Base-by-base conservation (phyloP, 2,888 invertebrate genomes). In the Aphrophora alni region DNA sequence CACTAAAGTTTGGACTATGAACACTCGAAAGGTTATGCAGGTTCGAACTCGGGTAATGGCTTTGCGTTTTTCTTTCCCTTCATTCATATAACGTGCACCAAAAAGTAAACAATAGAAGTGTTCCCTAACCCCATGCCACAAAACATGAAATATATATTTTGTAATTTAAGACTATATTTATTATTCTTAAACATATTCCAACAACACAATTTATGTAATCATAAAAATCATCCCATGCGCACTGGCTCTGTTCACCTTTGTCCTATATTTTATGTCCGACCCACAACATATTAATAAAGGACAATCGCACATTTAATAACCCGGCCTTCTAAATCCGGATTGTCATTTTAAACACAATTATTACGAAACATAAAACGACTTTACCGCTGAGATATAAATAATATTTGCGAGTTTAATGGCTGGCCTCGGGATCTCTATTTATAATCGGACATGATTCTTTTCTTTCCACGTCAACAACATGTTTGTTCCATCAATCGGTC, bases 251-350 rank as follows among this genome's bases (percentile, higher is more conserved):
- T 4, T 59, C 59, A 59, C 59, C 59, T 59, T 59, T 59, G 59
- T 59, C 59, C 59, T 1, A 59, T 59, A 59, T 59, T 59, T 59
- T 59, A 59, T 59, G 21, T 21, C 59, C 59, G 59, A 59, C 59
- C 59, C 59, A 59, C 59, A 59, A 8, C 59, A 59, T 21, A 1
- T 21, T 59, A 21, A 21, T 59, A 21, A 59, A 59, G 59, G 21
- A 59, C 59, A 59, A 59, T 59, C 59, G 59, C 59, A 59, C 59
- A 59, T 59, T 59, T 59, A 59, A 59, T 59, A 59, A 59, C 59
- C 59, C 17, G 5, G 59, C 59, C 59, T n/a, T 21, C 21, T 59
- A 59, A 21, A 59, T n/a, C 59, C 59, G 59, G 59, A 59, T 59
- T 59, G 59, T 59, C 59, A 59, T 21, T 59, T 59, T 59, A 21